A percentile compares a stretch with the other conserved stretches of the same genome.
Conservation (phyloP, 2,888 invertebrate genomes). For the Hybos culiciformis region DNA sequence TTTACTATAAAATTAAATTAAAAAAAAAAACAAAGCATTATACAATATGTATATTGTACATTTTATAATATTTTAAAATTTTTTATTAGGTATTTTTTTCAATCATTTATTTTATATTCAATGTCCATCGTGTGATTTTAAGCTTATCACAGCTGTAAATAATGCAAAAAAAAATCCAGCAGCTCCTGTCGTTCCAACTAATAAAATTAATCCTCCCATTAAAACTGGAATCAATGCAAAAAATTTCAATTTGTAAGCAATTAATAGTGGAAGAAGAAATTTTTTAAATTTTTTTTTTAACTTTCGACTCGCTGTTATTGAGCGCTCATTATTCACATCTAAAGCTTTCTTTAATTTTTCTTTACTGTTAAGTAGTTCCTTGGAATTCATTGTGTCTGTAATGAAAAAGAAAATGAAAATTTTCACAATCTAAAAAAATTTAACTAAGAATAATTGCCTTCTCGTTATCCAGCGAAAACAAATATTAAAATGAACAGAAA, state of each 20-base stretch:
- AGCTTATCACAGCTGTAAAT: slow-evolving; percentile 68
- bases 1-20: neutral
- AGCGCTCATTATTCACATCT: too few species aligned
- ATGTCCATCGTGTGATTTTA: slow-evolving; percentile 43
- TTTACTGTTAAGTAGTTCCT: too few species aligned
- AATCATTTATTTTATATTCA: too few species aligned
- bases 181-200: slow-evolving; percentile 64
- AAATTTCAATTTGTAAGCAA: slow-evolving; percentile 75
- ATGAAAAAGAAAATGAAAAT: too few species aligned
- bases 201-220: slow-evolving; percentile 52
- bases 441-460: too few species aligned
- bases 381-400: too few species aligned
- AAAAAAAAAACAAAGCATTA: neutral
- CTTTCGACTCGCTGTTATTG: slow-evolving; percentile 19
- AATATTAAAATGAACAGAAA: too few species aligned
- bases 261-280: slow-evolving; percentile 56
- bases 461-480: too few species aligned
- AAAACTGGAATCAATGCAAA: slow-evolving; percentile 62
- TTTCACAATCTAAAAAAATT: too few species aligned
- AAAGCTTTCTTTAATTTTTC: too few species aligned
- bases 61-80: neutral
- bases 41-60: neutral
- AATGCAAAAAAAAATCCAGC: slow-evolving; percentile 81
- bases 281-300: slow-evolving; percentile 46
- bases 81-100: neutral